Percentiles rank a stretch among this genome's conserved stretches.
Conservation (phyloP, 2,113 vertebrate species). For the Perca fluviatilis region DNA sequence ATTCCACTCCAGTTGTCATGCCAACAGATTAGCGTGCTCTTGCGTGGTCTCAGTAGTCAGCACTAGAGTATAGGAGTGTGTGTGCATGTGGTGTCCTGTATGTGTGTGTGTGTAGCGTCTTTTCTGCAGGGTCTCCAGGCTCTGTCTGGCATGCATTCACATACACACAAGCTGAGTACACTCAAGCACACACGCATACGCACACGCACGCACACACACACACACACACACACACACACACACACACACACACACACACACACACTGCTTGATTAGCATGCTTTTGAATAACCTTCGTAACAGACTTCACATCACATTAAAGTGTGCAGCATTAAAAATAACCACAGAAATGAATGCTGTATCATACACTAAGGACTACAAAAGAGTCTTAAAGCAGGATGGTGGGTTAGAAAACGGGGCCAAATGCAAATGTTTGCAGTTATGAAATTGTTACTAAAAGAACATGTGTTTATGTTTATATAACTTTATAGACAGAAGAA, state of each 20-base stretch:
- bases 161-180: slow-evolving; percentile 27
- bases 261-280: slow-evolving; percentile 15
- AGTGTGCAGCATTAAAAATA: background rate
- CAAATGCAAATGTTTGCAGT: background rate
- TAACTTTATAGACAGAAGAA: background rate
- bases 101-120: slow-evolving; percentile 12
- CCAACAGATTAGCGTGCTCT: slow-evolving; percentile 78
- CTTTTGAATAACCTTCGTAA: slow-evolving; percentile 10
- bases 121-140: slow-evolving; percentile 49
- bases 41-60: slow-evolving; percentile 52
- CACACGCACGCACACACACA: slow-evolving; percentile 10
- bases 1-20: slow-evolving; percentile 81
- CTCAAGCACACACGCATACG: background rate
- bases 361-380: too few relatives aligned
- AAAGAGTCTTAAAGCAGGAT: background rate
- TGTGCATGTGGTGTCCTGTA: slow-evolving; percentile 6
- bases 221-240: background rate
- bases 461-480: background rate
- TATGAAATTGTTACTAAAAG: background rate
- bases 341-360: background rate
- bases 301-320: background rate
- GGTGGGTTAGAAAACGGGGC: background rate
- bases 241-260: slow-evolving; percentile 10
- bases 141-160: slow-evolving; percentile 47
- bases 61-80: slow-evolving; percentile 30